Conservation (phyloP, 2,113 vertebrate species). For the Myrmecobius fasciatus region DNA sequence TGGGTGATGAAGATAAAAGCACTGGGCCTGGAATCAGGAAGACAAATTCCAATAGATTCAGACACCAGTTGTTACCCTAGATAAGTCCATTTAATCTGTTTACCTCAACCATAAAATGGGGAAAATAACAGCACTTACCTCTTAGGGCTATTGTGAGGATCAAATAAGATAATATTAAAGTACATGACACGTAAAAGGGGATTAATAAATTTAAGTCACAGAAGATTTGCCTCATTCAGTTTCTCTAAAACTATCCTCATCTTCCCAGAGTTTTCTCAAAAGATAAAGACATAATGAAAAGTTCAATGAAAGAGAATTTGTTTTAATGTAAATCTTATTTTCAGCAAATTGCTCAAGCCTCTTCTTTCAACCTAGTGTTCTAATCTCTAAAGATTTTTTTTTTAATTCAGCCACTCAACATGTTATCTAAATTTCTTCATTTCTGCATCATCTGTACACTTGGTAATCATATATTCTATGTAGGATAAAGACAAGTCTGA, state of each 20-base stretch:
- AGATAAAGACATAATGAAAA: not conserved
- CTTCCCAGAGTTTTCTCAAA: not conserved
- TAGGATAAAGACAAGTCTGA: too few species aligned
- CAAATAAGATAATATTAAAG: not conserved
- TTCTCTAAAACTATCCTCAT: not conserved
- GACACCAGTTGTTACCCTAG: not conserved
- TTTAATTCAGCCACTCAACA: not conserved
- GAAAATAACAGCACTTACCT: not conserved
- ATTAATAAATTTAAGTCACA: not conserved
- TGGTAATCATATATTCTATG: not conserved
- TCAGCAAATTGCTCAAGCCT: not conserved
- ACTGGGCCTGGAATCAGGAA: not conserved
- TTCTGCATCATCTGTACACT: not conserved
- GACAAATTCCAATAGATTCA: not conserved
- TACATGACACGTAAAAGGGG: not conserved
- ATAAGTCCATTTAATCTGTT: not conserved
- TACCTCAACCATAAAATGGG: not conserved
- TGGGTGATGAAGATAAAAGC: not conserved
- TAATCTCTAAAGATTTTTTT: not conserved
- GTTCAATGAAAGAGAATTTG: not conserved
- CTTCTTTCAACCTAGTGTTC: not conserved
- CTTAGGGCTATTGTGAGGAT: not conserved
- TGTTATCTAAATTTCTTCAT: not conserved
- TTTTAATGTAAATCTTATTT: not conserved
- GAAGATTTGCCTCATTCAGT: not conserved